Conservation (phyloP, 2,797 vertebrate genomes). For the Hippoglossus hippoglossus region DNA sequence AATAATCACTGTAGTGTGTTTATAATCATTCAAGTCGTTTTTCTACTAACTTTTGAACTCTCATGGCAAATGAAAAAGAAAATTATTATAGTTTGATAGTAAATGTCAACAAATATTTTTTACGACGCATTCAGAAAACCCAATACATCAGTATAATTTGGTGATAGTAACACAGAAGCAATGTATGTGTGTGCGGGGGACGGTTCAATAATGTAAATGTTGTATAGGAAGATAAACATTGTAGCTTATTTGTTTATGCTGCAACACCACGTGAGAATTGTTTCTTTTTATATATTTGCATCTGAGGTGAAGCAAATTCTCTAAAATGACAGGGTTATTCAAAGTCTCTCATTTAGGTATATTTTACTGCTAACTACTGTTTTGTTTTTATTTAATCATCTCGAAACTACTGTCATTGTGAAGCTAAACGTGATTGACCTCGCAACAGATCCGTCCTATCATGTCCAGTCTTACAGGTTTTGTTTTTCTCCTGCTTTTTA, state of each 20-base stretch:
- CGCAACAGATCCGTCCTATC: constrained; percentile 16
- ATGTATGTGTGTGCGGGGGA: background rate
- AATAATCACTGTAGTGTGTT: constrained; percentile 55
- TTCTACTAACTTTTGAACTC: constrained; percentile 65
- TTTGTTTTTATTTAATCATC: constrained; percentile 21
- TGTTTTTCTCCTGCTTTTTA: constrained; percentile 1
- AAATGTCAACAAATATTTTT: constrained; percentile 58
- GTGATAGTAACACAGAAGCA: constrained; percentile 30
- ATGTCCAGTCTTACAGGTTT: constrained; percentile 4
- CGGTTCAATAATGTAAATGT: constrained; percentile 49
- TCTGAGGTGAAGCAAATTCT: constrained; percentile 23
- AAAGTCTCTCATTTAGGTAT: constrained; percentile 7
- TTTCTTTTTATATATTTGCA: constrained; percentile 10
- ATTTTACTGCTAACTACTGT: constrained; percentile 26
- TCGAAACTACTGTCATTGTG: constrained; percentile 20
- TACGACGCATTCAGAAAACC: constrained; percentile 33
- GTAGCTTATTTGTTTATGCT: constrained; percentile 45
- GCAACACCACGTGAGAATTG: constrained; percentile 23
- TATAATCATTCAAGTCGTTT: constrained; percentile 60
- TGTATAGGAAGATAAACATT: constrained; percentile 47
- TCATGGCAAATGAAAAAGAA: constrained; percentile 37
- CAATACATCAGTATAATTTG: constrained; percentile 37
- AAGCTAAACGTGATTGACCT: constrained; percentile 17
- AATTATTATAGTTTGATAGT: constrained; percentile 63
- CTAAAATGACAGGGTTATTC: constrained; percentile 26